A percentile compares a stretch with the other conserved stretches of the same genome.
phyloP scores from a whole-genome alignment of 2,888 invertebrate species.

The Siphlonurus alternatus region DNA sequence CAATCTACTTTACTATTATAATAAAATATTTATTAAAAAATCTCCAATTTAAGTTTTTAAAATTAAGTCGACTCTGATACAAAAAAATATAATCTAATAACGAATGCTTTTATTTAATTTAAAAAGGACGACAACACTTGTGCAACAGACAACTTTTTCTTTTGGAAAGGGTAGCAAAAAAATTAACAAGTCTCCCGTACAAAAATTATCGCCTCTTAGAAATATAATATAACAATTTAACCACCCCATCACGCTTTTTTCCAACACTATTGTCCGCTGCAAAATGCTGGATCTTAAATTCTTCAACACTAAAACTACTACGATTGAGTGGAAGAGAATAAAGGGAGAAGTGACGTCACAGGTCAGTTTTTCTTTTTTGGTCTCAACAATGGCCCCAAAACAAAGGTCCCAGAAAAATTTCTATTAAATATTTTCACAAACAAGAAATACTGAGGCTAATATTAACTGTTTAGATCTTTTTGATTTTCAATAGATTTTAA shows the following conservation, averaged over 20 bases:
- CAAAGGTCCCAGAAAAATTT: background rate
- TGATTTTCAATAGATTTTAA: conserved; percentile 8
- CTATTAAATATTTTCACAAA: background rate
- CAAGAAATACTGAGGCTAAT: conserved; percentile 7
- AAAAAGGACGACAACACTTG: background rate
- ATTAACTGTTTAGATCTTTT: conserved; percentile 5
- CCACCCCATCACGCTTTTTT: background rate
- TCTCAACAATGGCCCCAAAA: conserved; percentile 5
- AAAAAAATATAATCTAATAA: no score
- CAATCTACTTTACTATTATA: no score
- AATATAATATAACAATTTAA: conserved; percentile 1
- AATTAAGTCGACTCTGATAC: no score
- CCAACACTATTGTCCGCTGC: conserved; percentile 16
- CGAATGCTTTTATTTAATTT: no score
- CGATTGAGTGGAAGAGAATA: background rate
- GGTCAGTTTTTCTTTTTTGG: background rate
- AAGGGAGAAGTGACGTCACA: background rate
- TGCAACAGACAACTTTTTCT: background rate
- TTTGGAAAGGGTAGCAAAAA: background rate
- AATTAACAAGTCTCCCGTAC: background rate
- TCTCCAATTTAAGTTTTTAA: no score
- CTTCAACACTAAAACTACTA: conserved; percentile 6
- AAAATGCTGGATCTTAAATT: conserved; percentile 8
- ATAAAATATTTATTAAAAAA: no score
- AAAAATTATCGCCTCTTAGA: background rate